phyloP scores from a whole-genome alignment of 2,797 vertebrate genomes.

The Parauchenoglanis punctatus region DNA sequence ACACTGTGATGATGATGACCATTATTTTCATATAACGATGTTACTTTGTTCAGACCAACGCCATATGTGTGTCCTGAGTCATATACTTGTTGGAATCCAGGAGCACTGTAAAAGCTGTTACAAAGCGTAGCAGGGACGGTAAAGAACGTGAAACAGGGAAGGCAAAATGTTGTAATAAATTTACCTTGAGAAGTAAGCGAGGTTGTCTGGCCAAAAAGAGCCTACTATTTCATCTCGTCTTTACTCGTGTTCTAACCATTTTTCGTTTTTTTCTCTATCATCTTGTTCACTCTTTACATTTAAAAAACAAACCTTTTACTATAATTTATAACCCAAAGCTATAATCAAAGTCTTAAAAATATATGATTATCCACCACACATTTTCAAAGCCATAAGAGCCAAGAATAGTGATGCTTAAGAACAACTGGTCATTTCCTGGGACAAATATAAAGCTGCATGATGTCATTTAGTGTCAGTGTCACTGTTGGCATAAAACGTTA shows the following conservation, averaged over 20 bases:
- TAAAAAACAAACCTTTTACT: background rate
- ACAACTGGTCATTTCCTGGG: conserved; percentile 2
- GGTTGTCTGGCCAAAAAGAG: no score
- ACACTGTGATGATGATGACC: no score
- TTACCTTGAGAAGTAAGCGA: no score
- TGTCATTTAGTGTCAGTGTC: background rate
- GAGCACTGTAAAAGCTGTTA: no score
- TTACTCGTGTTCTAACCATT: background rate
- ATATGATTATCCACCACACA: background rate
- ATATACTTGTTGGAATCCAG: no score
- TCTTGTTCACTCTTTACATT: background rate
- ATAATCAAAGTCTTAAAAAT: conserved; percentile 8
- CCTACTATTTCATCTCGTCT: no score
- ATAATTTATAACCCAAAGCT: background rate
- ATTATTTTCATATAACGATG: no score
- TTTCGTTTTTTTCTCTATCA: background rate
- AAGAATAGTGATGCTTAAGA: background rate
- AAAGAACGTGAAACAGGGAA: no score
- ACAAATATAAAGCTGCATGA: conserved; percentile 23
- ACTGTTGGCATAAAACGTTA: background rate
- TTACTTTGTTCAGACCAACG: no score
- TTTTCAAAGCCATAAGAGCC: background rate
- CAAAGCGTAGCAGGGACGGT: no score
- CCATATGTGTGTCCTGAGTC: no score
- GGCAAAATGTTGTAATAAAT: no score